phyloP scores from a whole-genome alignment of 2,113 vertebrate genomes.

The Neodon shergylaensis region DNA sequence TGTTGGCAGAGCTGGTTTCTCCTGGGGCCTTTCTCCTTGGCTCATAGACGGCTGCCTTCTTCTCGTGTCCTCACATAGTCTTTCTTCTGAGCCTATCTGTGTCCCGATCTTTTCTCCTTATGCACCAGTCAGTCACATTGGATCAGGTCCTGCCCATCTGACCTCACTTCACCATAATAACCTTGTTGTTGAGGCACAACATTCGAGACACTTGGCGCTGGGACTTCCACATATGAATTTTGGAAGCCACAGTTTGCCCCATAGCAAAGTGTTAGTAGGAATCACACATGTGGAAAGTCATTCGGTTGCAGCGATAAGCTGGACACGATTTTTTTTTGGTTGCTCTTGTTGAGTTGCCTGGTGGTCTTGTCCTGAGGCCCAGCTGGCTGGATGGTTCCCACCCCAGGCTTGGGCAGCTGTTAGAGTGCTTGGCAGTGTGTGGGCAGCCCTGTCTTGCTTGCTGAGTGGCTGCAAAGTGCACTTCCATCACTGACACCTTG shows the following conservation, averaged over 20 bases:
- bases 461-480: not conserved
- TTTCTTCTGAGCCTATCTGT: not conserved
- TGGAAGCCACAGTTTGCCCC: not conserved
- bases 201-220: not conserved
- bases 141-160: not conserved
- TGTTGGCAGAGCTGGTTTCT: not conserved
- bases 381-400: not conserved
- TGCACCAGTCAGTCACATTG: not conserved
- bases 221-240: not conserved
- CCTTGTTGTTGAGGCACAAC: not conserved
- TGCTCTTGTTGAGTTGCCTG: not conserved
- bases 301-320: not conserved
- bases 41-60: not conserved
- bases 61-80: not conserved
- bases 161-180: not conserved
- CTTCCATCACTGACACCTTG: conserved; percentile 66
- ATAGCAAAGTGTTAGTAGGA: not conserved
- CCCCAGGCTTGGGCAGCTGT: not conserved
- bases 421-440: not conserved
- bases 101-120: not conserved
- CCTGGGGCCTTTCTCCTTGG: not conserved
- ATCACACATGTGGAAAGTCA: not conserved
- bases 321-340: not conserved
- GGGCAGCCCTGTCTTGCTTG: conserved; percentile 42
- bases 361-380: not conserved